These are phyloP conservation scores for Hylaeus volcanicus DNA, from an alignment of 1,140 invertebrate species.

Conservation along the genomic window DNA sequence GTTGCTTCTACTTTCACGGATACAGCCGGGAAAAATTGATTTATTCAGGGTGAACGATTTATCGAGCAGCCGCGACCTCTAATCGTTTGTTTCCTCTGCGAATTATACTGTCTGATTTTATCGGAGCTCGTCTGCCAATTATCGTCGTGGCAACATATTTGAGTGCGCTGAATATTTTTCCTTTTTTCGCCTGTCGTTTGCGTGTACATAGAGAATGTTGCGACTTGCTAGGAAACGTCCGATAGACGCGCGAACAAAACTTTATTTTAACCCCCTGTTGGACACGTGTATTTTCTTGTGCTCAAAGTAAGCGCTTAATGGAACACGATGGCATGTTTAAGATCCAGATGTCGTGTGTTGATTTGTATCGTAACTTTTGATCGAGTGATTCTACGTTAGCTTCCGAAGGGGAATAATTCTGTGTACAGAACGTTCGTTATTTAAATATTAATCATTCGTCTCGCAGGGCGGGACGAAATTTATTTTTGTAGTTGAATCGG, in stretches of 20 bases:
- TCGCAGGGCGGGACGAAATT: too few relatives aligned
- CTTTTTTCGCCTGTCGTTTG: background rate
- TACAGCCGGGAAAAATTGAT: conserved; percentile 37
- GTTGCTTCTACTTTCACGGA: conserved; percentile 33
- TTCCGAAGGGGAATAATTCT: background rate
- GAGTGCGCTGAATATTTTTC: background rate
- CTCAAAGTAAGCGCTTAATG: too few relatives aligned
- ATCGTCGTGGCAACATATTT: background rate
- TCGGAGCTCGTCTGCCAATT: background rate
- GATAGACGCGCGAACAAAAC: too few relatives aligned
- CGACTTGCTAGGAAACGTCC: too few relatives aligned
- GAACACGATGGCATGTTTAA: too few relatives aligned
- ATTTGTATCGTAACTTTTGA: too few relatives aligned
- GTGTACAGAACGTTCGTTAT: background rate
- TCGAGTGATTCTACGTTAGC: too few relatives aligned
- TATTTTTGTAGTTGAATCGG: too few relatives aligned
- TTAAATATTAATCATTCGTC: background rate
- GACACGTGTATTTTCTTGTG: too few relatives aligned
- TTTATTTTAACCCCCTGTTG: too few relatives aligned
- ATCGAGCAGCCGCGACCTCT: background rate
- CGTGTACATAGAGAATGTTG: background rate
- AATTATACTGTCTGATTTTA: background rate
- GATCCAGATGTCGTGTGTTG: too few relatives aligned
- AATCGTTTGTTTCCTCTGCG: background rate
- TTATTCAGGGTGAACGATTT: conserved; percentile 39